Percentiles rank a stretch among this genome's conserved stretches.
Evolutionary conservation across 2,113 vertebrate species (phyloP).

Genomic region (Salvelinus namaycush): DNA sequence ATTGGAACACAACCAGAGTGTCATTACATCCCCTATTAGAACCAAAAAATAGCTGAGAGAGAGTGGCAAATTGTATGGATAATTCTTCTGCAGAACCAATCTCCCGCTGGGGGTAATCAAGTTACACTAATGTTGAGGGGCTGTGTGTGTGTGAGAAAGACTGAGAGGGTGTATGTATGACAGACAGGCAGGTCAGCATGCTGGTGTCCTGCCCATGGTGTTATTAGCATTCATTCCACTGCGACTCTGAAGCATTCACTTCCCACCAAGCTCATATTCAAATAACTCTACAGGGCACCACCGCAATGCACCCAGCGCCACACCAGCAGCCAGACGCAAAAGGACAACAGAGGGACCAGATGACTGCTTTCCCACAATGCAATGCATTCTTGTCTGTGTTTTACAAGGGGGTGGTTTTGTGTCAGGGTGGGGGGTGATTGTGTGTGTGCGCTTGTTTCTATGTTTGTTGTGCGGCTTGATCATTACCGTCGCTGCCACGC

Average conservation of each 20-base stretch:
- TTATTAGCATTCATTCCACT: constrained; percentile 42
- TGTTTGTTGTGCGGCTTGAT: no score
- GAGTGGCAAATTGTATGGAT: neutral
- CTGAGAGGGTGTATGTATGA: neutral
- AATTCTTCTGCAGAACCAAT: no score
- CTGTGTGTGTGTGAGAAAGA: neutral
- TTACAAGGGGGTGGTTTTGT: neutral
- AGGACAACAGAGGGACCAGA: constrained; percentile 5
- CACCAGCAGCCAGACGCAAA: constrained; percentile 46
- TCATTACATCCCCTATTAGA: neutral
- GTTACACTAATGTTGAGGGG: no score
- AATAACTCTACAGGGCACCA: constrained; percentile 39
- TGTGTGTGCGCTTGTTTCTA: no score
- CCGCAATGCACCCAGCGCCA: constrained; percentile 1
- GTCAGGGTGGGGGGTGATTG: neutral
- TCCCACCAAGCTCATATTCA: constrained; percentile 46
- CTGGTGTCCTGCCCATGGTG: constrained; percentile 5
- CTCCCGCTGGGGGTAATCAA: no score
- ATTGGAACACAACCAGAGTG: no score
- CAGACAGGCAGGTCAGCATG: constrained; percentile 2
- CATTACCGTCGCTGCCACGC: no score
- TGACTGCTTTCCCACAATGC: constrained; percentile 17
- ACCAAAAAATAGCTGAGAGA: neutral
- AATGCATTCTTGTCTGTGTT: neutral
- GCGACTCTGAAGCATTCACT: constrained; percentile 9